These are phyloP conservation scores for Schizaphis graminum DNA, from an alignment of 2,888 invertebrate genomes.

Conservation along the genomic window DNA sequence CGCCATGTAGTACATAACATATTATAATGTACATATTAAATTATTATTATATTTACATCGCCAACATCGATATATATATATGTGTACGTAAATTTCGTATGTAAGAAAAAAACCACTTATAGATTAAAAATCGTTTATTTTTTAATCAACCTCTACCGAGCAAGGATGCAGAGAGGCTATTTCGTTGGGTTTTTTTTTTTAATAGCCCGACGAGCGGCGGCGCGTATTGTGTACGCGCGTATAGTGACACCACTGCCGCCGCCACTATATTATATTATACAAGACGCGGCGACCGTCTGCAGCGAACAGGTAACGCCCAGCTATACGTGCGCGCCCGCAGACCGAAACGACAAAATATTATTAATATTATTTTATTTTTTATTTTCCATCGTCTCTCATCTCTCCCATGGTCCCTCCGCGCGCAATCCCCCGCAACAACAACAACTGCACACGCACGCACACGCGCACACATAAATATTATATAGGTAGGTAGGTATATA, in stretches of 20 bases:
- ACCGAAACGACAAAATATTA: constrained; percentile 66
- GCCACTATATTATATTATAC: constrained; percentile 11
- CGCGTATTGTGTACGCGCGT: constrained; percentile 30
- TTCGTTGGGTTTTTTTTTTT: constrained; percentile 45
- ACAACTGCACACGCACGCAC: not conserved
- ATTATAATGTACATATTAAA: too few species aligned
- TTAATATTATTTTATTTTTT: constrained; percentile 55
- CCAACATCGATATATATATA: not conserved
- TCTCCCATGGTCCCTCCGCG: constrained; percentile 32
- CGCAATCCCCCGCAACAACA: constrained; percentile 48
- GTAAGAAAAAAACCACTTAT: constrained; percentile 47
- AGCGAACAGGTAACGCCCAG: constrained; percentile 55
- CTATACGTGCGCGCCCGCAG: constrained; percentile 47
- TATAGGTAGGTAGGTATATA: not conserved
- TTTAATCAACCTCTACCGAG: constrained; percentile 33
- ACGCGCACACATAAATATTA: not conserved
- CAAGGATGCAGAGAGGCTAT: constrained; percentile 4
- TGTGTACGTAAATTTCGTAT: constrained; percentile 10
- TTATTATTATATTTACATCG: not conserved
- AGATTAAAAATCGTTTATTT: constrained; percentile 65
- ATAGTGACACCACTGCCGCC: constrained; percentile 57
- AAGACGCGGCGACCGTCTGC: constrained; percentile 49
- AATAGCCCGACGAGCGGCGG: constrained; percentile 48
- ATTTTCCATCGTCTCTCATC: constrained; percentile 21
- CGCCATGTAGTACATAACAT: too few species aligned